These are phyloP conservation scores for Cantharis nigra DNA, from an alignment of 2,888 invertebrate genomes.

Conservation along the genomic window DNA sequence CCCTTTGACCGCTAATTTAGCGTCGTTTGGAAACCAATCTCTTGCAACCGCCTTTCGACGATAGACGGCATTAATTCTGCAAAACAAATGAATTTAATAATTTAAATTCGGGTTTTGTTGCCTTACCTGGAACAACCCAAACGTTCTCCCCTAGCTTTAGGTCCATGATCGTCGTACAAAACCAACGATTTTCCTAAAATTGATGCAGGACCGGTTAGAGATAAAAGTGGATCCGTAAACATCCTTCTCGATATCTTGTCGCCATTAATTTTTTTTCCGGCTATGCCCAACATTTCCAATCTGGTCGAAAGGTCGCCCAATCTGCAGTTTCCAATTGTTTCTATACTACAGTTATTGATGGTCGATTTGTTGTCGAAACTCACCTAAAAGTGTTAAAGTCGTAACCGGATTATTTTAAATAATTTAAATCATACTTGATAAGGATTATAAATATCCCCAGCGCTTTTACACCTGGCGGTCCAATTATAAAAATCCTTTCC, in stretches of 20 bases:
- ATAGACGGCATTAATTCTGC: constrained; percentile 73
- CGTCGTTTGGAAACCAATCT: constrained; percentile 87
- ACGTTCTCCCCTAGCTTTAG: constrained; percentile 84
- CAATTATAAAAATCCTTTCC: constrained; percentile 91
- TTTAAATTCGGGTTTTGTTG: too few relatives aligned
- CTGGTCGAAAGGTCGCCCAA: constrained; percentile 79
- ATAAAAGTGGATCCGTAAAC: constrained; percentile 78
- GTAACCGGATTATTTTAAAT: background rate
- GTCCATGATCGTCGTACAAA: constrained; percentile 85
- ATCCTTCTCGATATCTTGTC: constrained; percentile 70
- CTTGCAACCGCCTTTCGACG: constrained; percentile 82
- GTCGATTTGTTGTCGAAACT: constrained; percentile 65
- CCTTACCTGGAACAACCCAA: constrained; percentile 82
- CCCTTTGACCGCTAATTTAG: constrained; percentile 67
- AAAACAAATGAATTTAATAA: background rate
- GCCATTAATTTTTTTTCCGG: constrained; percentile 72
- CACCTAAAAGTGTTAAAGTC: constrained; percentile 50
- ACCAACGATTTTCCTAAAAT: constrained; percentile 83
- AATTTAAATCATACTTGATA: constrained; percentile 61
- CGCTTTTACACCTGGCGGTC: constrained; percentile 81
- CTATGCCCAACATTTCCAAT: constrained; percentile 72
- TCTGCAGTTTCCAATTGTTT: constrained; percentile 66
- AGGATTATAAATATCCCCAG: constrained; percentile 79
- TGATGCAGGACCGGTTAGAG: constrained; percentile 74
- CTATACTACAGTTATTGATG: constrained; percentile 60